Evolutionary conservation across 1,140 invertebrate genomes (phyloP).

Genomic region (Lethocerus indicus): DNA sequence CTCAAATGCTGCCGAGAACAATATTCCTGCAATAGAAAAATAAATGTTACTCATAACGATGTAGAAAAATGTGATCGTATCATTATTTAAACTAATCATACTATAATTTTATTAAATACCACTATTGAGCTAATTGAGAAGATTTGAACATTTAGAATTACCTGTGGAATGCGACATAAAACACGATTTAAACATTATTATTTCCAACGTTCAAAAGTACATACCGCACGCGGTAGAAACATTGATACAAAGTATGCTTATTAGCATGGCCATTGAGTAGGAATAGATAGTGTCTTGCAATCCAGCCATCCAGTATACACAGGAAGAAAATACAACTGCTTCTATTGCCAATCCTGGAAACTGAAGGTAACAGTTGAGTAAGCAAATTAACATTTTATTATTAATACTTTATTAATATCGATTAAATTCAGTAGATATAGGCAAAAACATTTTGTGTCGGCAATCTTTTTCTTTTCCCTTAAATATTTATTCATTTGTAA

Average conservation of each 20-base stretch:
- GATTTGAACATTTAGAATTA: not conserved
- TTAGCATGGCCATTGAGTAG: constrained; percentile 45
- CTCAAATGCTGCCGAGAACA: constrained; percentile 69
- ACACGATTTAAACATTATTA: not conserved
- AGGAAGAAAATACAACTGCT: constrained; percentile 51
- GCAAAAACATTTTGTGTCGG: not conserved
- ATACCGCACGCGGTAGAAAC: constrained; percentile 69
- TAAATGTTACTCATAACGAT: not conserved
- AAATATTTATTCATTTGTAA: not conserved
- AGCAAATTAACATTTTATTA: not conserved
- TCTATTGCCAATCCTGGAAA: constrained; percentile 61
- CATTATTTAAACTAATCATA: not conserved
- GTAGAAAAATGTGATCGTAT: not conserved
- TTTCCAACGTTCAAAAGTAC: constrained; percentile 12
- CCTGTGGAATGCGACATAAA: not conserved
- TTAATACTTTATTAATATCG: not conserved
- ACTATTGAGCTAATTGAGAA: not conserved
- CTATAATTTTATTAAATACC: not conserved
- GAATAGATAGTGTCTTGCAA: constrained; percentile 42
- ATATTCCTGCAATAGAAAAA: constrained; percentile 40
- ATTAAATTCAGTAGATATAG: not conserved
- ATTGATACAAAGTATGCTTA: constrained; percentile 56
- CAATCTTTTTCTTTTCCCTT: not conserved
- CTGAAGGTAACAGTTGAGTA: constrained; percentile 25
- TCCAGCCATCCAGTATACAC: constrained; percentile 64